Evolutionary conservation across 2,113 vertebrate species (phyloP).

Genomic region (Phaethon lepturus): DNA sequence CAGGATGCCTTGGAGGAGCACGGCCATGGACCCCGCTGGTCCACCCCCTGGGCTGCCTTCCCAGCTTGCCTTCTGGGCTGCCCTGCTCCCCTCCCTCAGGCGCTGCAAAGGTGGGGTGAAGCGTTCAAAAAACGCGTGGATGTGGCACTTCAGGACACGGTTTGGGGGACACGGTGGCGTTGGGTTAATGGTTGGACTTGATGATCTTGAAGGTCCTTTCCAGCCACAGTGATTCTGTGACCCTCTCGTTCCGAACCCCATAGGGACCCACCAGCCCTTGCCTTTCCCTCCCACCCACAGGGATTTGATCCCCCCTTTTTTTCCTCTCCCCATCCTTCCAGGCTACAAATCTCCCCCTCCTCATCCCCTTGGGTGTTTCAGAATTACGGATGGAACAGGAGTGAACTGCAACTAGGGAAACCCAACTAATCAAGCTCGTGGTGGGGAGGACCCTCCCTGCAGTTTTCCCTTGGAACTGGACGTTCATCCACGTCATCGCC

Average conservation of each 20-base stretch:
- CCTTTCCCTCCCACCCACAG: no score
- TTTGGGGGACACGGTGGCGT: no score
- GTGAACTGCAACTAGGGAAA: rapidly evolving
- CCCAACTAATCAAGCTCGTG: neutral
- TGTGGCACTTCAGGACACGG: no score
- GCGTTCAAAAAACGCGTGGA: no score
- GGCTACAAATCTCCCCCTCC: neutral
- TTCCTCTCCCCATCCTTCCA: rapidly evolving
- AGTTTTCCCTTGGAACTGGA: neutral
- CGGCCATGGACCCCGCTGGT: rapidly evolving
- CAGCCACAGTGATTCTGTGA: no score
- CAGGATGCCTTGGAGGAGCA: neutral
- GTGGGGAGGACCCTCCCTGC: neutral
- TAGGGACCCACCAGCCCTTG: rapidly evolving
- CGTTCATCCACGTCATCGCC: neutral
- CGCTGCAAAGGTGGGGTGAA: neutral
- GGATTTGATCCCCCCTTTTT: neutral
- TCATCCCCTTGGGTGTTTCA: no score
- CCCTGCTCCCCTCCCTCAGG: no score
- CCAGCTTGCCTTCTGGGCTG: neutral
- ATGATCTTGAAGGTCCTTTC: no score
- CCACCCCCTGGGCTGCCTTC: neutral
- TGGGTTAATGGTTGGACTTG: no score
- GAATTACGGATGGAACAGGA: neutral
- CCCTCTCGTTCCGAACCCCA: neutral